Percentiles rank a stretch among this genome's conserved stretches.
These are phyloP conservation scores for Sander vitreus DNA, from an alignment of 2,113 vertebrate genomes.

Conservation along the genomic window DNA sequence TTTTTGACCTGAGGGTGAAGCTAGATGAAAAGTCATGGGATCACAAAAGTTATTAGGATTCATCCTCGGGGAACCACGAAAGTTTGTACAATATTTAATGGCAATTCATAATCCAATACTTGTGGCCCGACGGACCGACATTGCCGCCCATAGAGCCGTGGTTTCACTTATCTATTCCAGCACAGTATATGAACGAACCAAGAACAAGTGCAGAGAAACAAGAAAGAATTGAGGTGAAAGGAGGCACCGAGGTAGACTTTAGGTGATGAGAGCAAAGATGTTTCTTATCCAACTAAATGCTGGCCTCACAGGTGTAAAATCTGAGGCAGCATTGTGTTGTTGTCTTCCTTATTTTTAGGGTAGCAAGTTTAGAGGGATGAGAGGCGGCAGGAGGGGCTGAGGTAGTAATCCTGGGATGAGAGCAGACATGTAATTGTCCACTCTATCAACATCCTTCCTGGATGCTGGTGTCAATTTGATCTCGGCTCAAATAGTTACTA, in stretches of 20 bases:
- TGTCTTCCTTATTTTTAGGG: not conserved
- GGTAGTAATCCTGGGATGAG: not conserved
- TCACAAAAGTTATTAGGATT: not conserved
- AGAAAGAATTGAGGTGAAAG: not conserved
- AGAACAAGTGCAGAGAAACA: not conserved
- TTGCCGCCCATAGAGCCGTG: not conserved
- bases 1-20: not conserved
- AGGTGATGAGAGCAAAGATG: not conserved
- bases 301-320: not conserved
- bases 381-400: slow-evolving; percentile 8
- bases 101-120: not conserved
- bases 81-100: not conserved
- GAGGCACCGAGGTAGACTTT: not conserved
- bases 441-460: slow-evolving; percentile 1
- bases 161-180: not conserved
- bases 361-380: not conserved
- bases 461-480: slow-evolving; percentile 1
- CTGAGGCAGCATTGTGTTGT: not conserved
- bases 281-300: not conserved
- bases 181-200: not conserved
- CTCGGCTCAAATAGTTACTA: not conserved
- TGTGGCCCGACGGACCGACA: not conserved
- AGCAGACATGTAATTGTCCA: slow-evolving; percentile 9
- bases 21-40: not conserved
- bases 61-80: not conserved